Evolutionary conservation across 1,140 invertebrate genomes (phyloP).

Genomic region (Papilio polyxenes): DNA sequence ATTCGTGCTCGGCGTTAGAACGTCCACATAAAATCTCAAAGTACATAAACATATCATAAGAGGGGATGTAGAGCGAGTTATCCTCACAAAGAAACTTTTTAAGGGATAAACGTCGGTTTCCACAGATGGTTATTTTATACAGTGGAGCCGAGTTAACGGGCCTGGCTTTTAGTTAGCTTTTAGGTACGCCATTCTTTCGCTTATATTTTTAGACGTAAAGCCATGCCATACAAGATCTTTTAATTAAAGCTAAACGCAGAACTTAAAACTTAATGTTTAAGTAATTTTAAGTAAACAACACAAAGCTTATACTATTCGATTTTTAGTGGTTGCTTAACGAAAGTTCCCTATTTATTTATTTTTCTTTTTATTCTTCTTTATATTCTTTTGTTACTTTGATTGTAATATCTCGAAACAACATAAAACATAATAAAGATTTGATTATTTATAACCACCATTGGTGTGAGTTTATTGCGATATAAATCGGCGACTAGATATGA

Average conservation of each 20-base stretch:
- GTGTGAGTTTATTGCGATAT: conserved; percentile 74
- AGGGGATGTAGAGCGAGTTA: conserved; percentile 75
- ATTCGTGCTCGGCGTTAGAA: conserved; percentile 79
- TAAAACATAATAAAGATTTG: conserved; percentile 60
- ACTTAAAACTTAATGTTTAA: neutral
- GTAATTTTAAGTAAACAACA: neutral
- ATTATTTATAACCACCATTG: conserved; percentile 70
- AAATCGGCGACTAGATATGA: conserved; percentile 77
- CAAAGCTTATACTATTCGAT: neutral
- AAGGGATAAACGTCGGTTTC: conserved; percentile 73
- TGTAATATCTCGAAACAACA: conserved; percentile 16
- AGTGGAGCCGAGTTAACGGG: conserved; percentile 72
- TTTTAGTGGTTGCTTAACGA: neutral
- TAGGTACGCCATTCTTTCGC: conserved; percentile 44
- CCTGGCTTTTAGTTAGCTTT: conserved; percentile 62
- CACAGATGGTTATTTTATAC: conserved; percentile 80
- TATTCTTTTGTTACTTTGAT: neutral
- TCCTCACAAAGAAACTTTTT: conserved; percentile 77
- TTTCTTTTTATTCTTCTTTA: neutral
- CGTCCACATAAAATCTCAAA: conserved; percentile 80
- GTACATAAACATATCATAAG: conserved; percentile 81
- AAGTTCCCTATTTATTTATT: neutral
- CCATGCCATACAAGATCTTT: neutral
- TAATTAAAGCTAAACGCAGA: neutral
- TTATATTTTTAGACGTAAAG: neutral